Evolutionary conservation across 2,113 vertebrate genomes (phyloP).

Genomic region (Cheirogaleus medius): DNA sequence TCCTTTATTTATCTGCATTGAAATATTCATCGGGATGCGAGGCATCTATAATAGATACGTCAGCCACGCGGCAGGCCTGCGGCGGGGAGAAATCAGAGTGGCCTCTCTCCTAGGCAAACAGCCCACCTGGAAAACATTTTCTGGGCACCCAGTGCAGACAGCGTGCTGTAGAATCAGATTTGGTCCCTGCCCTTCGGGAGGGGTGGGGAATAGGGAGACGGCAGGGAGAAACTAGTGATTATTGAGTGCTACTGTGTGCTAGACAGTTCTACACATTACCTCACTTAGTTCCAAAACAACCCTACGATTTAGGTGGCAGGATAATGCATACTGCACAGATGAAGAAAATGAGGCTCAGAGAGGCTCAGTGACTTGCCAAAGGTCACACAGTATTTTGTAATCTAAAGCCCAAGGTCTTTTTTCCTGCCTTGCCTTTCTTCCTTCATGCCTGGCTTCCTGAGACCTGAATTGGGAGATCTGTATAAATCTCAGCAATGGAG

Average conservation of each 20-base stretch:
- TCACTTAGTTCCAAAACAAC: not conserved
- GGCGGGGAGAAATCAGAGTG: constrained; percentile 84
- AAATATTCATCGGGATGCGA: constrained; percentile 99
- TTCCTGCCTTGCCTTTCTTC: not conserved
- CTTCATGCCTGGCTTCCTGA: not conserved
- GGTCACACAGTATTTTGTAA: not conserved
- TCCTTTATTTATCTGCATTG: constrained; percentile 99
- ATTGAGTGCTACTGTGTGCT: not conserved
- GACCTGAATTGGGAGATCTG: not conserved
- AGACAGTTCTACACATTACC: not conserved
- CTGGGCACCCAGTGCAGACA: not conserved
- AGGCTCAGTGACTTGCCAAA: not conserved
- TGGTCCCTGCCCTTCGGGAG: not conserved
- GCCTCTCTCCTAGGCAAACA: constrained; percentile 6
- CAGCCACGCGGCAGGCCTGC: constrained; percentile 88
- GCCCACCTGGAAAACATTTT: not conserved
- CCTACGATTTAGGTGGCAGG: too few relatives aligned
- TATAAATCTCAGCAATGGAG: not conserved
- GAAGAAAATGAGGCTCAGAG: not conserved
- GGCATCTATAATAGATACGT: constrained; percentile 95
- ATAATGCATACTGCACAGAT: not conserved
- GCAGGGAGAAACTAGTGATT: not conserved
- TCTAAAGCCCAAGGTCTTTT: not conserved
- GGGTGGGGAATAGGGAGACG: not conserved
- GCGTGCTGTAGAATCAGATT: not conserved